Conservation (phyloP, 2,797 vertebrate species). For the Hippoglossus hippoglossus region DNA sequence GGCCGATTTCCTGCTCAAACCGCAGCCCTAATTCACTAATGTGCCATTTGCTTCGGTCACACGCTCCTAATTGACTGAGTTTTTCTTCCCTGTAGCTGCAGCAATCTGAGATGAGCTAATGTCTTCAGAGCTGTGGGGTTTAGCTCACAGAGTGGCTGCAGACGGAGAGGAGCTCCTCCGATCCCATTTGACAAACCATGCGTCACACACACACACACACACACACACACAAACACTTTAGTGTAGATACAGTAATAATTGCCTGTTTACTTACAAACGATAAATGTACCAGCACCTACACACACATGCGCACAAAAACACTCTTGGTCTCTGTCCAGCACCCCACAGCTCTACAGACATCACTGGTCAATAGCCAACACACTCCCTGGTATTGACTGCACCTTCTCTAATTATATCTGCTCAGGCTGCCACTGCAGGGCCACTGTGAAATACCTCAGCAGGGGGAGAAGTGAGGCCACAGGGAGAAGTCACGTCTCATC, state of each 20-base stretch:
- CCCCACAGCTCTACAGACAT: constrained; percentile 46
- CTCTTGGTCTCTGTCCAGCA: constrained; percentile 10
- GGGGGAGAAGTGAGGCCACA: constrained; percentile 76
- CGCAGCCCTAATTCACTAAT: constrained; percentile 84
- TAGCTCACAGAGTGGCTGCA: constrained; percentile 45
- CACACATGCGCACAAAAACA: background rate
- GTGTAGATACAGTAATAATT: constrained; percentile 22
- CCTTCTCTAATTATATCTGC: constrained; percentile 81
- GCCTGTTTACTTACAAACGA: constrained; percentile 15
- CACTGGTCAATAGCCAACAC: constrained; percentile 71
- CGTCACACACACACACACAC: background rate
- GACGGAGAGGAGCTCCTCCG: constrained; percentile 17
- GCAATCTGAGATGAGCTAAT: constrained; percentile 78
- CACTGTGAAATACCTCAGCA: constrained; percentile 84
- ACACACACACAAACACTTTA: background rate
- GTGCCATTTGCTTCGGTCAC: constrained; percentile 85
- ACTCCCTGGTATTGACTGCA: constrained; percentile 74
- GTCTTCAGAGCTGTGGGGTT: constrained; percentile 65
- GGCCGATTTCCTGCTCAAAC: constrained; percentile 81
- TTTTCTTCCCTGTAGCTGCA: constrained; percentile 74
- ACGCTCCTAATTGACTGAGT: constrained; percentile 79
- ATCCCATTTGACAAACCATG: constrained; percentile 38
- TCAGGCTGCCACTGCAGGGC: constrained; percentile 67
- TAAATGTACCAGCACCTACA: constrained; percentile 21
- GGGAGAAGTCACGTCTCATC: constrained; percentile 59